Evolutionary conservation across 2,113 vertebrate species (phyloP), one percentile per base, ranked within the genome.

Genomic region (Rhea americana): DNA sequence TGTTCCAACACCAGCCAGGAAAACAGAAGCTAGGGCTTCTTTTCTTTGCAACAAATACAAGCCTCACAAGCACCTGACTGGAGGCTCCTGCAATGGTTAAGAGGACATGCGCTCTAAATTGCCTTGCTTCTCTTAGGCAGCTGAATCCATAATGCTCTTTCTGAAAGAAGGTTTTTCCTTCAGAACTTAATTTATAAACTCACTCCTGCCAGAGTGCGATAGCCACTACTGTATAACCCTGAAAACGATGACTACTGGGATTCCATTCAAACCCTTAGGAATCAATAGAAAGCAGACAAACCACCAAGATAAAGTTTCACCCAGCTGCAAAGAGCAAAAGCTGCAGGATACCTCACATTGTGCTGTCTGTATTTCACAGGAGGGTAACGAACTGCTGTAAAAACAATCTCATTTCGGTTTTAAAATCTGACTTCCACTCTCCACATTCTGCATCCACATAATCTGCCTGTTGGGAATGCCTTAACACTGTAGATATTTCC

Each of bases 111-210:
- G 66, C 82, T 84, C 68, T 92, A 87, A 85, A 88, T 91, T 94
- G 92, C 85, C 72, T 84, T 39, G 22, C 81, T 94, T 96, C 94
- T 90, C 66, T 94, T 78, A 72, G 50, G 53, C 70, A 81, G 85
- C n/a, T 83, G 87, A 95, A 90, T 41, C 94, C 66, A 50, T 50
- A 76, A 47, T 19, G 6, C n/a, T 85, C 81, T 28, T 61, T 81
- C 61, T 79, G 73, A 91, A 91, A 87, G 61, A 6, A 93, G 88
- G 68, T 55, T 93, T 89, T 47, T 51, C 80, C 89, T 81, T 90
- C 79, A 94, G 91, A 96, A 92, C 95, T 90, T 93, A 90, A 96
- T 96, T 93, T 95, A 93, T 67, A 80, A 93, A 94, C 79, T 61
- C 39, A 8, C 41, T 94, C 22, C 93, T 94, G 93, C 45, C 93